Percentiles rank a stretch among this genome's conserved stretches.
Evolutionary conservation across 53 echinoderm and acorn worm genomes (phyloP).

Genomic region (Luidia sarsii): DNA sequence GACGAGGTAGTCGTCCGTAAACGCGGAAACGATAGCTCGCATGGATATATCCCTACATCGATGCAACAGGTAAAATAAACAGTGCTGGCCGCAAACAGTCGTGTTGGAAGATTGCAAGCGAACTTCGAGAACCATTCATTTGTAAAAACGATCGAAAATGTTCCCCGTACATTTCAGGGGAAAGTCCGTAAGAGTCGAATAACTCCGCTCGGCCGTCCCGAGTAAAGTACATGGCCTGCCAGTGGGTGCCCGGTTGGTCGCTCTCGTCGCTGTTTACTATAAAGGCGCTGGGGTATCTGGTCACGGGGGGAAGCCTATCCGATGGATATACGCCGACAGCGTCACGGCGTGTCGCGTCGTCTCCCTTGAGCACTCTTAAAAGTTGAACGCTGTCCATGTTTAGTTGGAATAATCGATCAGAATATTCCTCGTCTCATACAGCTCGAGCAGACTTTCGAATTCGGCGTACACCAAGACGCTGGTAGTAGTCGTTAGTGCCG

Average conservation of each 20-base stretch:
- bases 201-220: conserved; percentile 9
- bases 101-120: conserved; percentile 15
- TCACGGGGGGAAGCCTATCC: conserved; percentile 2
- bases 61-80: conserved; percentile 6
- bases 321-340: conserved; percentile 22
- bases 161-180: not conserved
- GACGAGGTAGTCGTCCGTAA: not conserved
- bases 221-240: conserved; percentile 15
- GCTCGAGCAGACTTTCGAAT: conserved; percentile 39
- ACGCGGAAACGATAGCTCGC: not conserved
- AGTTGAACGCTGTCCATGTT: conserved; percentile 37
- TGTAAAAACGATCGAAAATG: conserved; percentile 29
- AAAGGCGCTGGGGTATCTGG: conserved; percentile 11
- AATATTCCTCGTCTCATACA: conserved; percentile 48
- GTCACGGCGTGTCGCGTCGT: not conserved
- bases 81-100: conserved; percentile 32
- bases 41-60: not conserved
- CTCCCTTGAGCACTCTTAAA: conserved; percentile 4
- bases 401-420: conserved; percentile 50
- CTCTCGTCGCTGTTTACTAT: conserved; percentile 3
- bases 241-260: not conserved
- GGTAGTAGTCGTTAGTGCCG: conserved; percentile 42
- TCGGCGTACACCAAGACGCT: conserved; percentile 62
- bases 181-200: conserved; percentile 30
- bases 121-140: not conserved